phyloP scores from a whole-genome alignment of 2,888 invertebrate genomes.

The Teinopalpus imperialis region DNA sequence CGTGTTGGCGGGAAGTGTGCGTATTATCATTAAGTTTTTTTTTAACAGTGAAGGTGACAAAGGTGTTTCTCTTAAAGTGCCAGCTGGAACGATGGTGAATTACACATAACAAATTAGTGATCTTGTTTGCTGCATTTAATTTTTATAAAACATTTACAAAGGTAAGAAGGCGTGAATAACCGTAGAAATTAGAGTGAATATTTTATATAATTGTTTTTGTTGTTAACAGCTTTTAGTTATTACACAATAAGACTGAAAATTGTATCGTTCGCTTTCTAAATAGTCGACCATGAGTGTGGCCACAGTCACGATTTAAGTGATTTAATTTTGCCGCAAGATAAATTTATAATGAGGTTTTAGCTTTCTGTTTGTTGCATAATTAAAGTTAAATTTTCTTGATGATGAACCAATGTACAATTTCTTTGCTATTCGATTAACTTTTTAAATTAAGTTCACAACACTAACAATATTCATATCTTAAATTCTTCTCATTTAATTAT shows the following conservation, averaged over 20 bases:
- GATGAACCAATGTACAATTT: background rate
- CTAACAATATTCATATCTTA: too few species aligned
- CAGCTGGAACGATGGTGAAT: constrained; percentile 72
- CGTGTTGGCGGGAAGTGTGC: constrained; percentile 64
- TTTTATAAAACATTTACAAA: constrained; percentile 50
- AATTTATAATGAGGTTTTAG: constrained; percentile 41
- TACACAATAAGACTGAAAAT: constrained; percentile 58
- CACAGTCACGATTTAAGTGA: constrained; percentile 58
- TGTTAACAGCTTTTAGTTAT: constrained; percentile 46
- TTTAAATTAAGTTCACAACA: too few species aligned
- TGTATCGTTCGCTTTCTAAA: constrained; percentile 74
- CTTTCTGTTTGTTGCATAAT: constrained; percentile 26
- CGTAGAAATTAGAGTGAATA: constrained; percentile 29
- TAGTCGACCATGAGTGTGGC: constrained; percentile 74
- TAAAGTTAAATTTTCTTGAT: constrained; percentile 36
- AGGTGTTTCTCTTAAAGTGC: constrained; percentile 64
- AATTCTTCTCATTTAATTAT: too few species aligned
- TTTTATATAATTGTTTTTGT: constrained; percentile 45
- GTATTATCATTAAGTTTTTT: constrained; percentile 49
- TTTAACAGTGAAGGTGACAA: constrained; percentile 64
- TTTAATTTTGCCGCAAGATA: constrained; percentile 52
- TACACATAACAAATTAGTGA: constrained; percentile 68
- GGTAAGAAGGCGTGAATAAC: constrained; percentile 44
- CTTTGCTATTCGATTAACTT: constrained; percentile 14
- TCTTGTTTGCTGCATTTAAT: constrained; percentile 50